phyloP scores from a whole-genome alignment of 2,797 vertebrate species.

The Bovichtus variegatus region DNA sequence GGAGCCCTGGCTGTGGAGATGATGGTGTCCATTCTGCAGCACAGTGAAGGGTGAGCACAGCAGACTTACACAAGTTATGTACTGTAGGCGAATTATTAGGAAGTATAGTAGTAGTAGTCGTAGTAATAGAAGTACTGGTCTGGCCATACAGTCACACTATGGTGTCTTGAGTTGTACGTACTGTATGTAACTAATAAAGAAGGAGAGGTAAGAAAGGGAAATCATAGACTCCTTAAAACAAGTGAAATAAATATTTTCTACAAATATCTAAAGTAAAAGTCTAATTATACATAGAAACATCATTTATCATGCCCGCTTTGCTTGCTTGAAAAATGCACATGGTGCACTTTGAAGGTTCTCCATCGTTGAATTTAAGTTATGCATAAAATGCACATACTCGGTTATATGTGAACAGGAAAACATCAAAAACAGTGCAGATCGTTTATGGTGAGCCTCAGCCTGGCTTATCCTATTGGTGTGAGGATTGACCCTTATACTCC shows the following conservation, averaged over 20 bases:
- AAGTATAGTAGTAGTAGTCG: no score
- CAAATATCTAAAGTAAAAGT: background rate
- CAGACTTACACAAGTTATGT: background rate
- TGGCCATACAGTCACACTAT: background rate
- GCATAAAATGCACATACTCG: background rate
- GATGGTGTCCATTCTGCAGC: constrained; percentile 97
- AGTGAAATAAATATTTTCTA: background rate
- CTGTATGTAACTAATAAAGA: background rate
- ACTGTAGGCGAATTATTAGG: background rate
- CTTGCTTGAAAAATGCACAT: background rate
- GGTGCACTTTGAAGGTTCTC: background rate
- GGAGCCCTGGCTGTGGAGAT: constrained; percentile 96
- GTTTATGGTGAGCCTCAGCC: background rate
- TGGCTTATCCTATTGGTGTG: background rate
- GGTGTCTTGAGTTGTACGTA: background rate
- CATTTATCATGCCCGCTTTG: background rate
- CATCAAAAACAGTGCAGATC: background rate
- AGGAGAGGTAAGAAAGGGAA: background rate
- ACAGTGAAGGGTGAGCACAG: constrained; percentile 92
- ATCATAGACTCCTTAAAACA: background rate
- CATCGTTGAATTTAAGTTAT: background rate
- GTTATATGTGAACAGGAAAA: background rate
- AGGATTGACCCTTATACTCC: background rate
- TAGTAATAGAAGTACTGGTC: no score
- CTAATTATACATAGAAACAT: background rate